Conservation (phyloP, 2,113 vertebrate species). For the Panurus biarmicus region DNA sequence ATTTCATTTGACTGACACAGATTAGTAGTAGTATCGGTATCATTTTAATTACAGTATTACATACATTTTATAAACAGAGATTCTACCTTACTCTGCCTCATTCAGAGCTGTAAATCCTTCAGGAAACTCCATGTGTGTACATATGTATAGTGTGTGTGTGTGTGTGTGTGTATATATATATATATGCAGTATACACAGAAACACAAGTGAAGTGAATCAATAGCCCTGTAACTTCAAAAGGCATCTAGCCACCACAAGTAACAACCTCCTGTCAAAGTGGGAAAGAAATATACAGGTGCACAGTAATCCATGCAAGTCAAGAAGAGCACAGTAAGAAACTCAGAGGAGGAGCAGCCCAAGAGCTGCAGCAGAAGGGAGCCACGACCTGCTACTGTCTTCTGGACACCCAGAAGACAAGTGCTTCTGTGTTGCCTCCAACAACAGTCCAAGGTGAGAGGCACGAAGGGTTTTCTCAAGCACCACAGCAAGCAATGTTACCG, state of each 20-base stretch:
- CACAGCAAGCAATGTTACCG: neutral
- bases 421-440: neutral
- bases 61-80: neutral
- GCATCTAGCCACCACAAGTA: neutral
- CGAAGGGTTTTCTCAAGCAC: neutral
- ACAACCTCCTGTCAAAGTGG: neutral
- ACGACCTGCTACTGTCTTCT: rapidly evolving
- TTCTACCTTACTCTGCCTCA: neutral
- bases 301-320: neutral
- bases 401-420: neutral
- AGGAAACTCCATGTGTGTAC: neutral
- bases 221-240: neutral
- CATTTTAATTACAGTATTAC: neutral
- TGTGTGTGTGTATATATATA: neutral
- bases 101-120: neutral
- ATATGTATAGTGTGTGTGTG: neutral
- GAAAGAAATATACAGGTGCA: neutral
- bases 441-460: neutral
- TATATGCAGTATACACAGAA: neutral
- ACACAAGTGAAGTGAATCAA: neutral
- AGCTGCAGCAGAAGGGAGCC: neutral
- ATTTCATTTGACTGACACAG: neutral
- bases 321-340: neutral
- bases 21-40: neutral
- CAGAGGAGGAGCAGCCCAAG: neutral